A percentile compares a stretch with the other conserved stretches of the same genome.
Conservation (phyloP, 2,888 invertebrate species). For the Cryptus armator region DNA sequence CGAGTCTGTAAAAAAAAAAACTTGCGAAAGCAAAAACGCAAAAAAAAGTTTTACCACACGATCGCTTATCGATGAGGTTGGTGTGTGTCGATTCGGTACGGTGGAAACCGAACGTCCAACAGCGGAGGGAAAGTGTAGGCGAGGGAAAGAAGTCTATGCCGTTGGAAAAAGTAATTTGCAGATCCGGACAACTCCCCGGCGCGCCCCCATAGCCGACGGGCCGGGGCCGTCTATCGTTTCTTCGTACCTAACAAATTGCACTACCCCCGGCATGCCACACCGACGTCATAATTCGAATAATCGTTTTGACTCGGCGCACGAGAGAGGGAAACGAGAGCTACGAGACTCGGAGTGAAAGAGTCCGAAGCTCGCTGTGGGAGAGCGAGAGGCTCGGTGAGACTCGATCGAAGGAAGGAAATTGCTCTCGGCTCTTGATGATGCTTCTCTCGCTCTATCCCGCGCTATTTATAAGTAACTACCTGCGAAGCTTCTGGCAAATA, state of each 20-base stretch:
- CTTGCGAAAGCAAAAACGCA: neutral
- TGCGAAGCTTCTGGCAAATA: slow-evolving; percentile 41
- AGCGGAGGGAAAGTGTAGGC: neutral
- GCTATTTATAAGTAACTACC: slow-evolving; percentile 62
- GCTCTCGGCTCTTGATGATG: slow-evolving; percentile 60
- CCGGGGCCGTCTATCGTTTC: slow-evolving; percentile 6
- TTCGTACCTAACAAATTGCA: slow-evolving; percentile 60
- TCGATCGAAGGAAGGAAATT: slow-evolving; percentile 69
- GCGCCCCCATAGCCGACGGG: slow-evolving; percentile 32
- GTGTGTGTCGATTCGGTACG: neutral
- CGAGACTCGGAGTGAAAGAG: slow-evolving; percentile 14
- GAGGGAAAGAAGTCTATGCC: neutral
- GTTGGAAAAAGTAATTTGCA: slow-evolving; percentile 56
- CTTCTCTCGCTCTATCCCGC: slow-evolving; percentile 35
- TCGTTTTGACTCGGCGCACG: slow-evolving; percentile 56
- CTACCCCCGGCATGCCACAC: slow-evolving; percentile 47
- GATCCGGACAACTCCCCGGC: slow-evolving; percentile 58
- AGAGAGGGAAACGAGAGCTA: slow-evolving; percentile 16
- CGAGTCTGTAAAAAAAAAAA: neutral
- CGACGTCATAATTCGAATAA: slow-evolving; percentile 69
- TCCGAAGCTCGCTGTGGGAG: slow-evolving; percentile 19
- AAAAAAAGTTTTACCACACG: neutral
- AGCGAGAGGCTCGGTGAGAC: slow-evolving; percentile 32
- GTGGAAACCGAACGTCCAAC: neutral
- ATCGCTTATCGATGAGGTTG: slow-evolving; percentile 20